phyloP scores from a whole-genome alignment of 2,113 vertebrate genomes.

The Nothoprocta perdicaria region DNA sequence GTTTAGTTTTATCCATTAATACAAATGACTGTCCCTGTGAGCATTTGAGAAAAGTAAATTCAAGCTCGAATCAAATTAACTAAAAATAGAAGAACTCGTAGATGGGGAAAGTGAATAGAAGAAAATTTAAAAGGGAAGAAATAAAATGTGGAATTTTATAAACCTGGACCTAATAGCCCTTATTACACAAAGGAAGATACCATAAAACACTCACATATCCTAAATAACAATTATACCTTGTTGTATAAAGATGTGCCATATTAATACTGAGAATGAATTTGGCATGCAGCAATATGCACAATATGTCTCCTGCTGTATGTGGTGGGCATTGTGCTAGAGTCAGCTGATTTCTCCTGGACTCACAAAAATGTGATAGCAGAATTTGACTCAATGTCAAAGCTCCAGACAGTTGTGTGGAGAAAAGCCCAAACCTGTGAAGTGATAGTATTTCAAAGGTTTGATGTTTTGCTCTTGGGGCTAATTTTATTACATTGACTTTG shows the following conservation, averaged over 20 bases:
- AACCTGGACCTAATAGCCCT: not conserved
- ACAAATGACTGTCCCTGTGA: slow-evolving; percentile 9
- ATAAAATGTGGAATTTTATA: not conserved
- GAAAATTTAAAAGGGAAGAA: not conserved
- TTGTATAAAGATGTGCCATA: not conserved
- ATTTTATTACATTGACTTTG: not conserved
- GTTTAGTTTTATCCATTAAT: slow-evolving; percentile 49
- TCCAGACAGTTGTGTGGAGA: not conserved
- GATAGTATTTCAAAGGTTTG: not conserved
- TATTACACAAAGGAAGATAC: not conserved
- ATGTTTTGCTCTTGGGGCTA: not conserved
- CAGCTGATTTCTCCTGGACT: not conserved
- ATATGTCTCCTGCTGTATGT: accelerated
- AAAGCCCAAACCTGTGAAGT: not conserved
- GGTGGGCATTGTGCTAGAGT: not conserved
- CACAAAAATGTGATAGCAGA: not conserved
- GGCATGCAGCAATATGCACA: not conserved
- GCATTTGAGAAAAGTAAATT: slow-evolving; percentile 13
- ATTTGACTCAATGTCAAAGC: not conserved
- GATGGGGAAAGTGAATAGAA: not conserved
- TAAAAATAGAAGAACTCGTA: slow-evolving; percentile 15
- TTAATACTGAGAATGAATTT: not conserved
- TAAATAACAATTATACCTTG: not conserved
- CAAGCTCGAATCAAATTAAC: slow-evolving; percentile 12
- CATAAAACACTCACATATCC: not conserved